Evolutionary conservation across 2,888 invertebrate genomes (phyloP), one percentile per base, ranked within the genome.

Genomic region (Camptogramma bilineatum): DNA sequence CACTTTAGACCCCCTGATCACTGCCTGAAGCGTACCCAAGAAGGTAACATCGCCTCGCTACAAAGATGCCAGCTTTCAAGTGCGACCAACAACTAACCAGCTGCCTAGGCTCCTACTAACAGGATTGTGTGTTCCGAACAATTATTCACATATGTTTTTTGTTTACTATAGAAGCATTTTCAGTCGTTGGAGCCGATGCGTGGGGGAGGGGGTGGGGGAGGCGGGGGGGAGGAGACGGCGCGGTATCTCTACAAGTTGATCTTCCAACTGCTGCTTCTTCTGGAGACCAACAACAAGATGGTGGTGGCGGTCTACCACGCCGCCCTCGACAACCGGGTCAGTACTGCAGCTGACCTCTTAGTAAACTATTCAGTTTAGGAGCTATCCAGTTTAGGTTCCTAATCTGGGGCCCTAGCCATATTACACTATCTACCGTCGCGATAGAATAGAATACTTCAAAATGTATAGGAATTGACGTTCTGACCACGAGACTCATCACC

Each of bases 271-370:
- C 92, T 99, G 46, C 91, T 99, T 62, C 93, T 99, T 21, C 95
- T 98, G 62, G 99, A 99, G 86, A 96, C 97, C 8, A 96, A 97
- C 73, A 97, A 97, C 84, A 97, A 97, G 86, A 96, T 97, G 95
- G 94, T 96, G 44, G 94, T 95, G 0, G 95, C 96, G 0, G 90
- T 93, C 0, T 93, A 93, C 76, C 87, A 89, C 66, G 91, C 92
- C 0, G 91, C 92, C 0, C 81, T 93, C 0, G 90, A 93, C 19
- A 93, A 93, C 68, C 78, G 88, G 84, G 93, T 93, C 56, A 69
- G 76, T 59, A n/a, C 8, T n/a, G n/a, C n/a, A n/a, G n/a, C n/a
- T n/a, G n/a, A n/a, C n/a, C n/a, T n/a, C n/a, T n/a, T n/a, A n/a
- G n/a, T n/a, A n/a, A n/a, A n/a, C n/a, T n/a, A n/a, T n/a, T 93